phyloP scores from a whole-genome alignment of 2,888 invertebrate species.

The Eumacrocentrus americanus region DNA sequence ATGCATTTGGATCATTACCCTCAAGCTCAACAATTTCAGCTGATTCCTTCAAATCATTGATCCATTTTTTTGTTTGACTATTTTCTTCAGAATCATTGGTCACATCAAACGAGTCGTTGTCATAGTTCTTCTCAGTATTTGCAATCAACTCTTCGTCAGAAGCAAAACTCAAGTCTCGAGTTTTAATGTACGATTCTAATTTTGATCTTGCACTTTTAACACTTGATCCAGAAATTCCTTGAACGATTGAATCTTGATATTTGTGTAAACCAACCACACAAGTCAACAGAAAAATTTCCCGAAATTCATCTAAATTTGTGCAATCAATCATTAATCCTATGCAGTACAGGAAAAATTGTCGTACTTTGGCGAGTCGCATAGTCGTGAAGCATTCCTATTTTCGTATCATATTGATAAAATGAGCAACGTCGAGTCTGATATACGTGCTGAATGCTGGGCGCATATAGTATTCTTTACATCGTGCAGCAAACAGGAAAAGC shows the following conservation, averaged over 20 bases:
- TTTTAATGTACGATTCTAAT: too few relatives aligned
- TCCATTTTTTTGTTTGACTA: not conserved
- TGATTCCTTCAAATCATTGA: not conserved
- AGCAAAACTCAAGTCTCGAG: too few relatives aligned
- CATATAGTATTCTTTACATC: not conserved
- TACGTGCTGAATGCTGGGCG: not conserved
- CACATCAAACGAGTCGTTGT: too few relatives aligned
- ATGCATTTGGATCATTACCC: not conserved
- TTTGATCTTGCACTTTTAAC: too few relatives aligned
- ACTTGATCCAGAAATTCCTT: too few relatives aligned
- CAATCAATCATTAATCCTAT: conserved; percentile 7
- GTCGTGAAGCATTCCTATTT: not conserved
- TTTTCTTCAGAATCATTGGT: too few relatives aligned
- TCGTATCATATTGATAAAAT: not conserved
- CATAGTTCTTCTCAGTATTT: too few relatives aligned
- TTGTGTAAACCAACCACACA: conserved; percentile 1
- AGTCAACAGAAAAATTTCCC: not conserved
- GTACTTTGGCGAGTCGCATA: conserved; percentile 1
- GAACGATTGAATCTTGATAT: conserved; percentile 1
- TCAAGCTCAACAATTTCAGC: not conserved
- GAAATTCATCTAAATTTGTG: not conserved
- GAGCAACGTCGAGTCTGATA: not conserved
- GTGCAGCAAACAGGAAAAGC: not conserved
- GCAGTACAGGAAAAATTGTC: not conserved
- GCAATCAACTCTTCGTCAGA: too few relatives aligned